A percentile compares a stretch with the other conserved stretches of the same genome.
These are phyloP conservation scores for Lampris megalopsis DNA, from an alignment of 2,113 vertebrate genomes.

Conservation along the genomic window DNA sequence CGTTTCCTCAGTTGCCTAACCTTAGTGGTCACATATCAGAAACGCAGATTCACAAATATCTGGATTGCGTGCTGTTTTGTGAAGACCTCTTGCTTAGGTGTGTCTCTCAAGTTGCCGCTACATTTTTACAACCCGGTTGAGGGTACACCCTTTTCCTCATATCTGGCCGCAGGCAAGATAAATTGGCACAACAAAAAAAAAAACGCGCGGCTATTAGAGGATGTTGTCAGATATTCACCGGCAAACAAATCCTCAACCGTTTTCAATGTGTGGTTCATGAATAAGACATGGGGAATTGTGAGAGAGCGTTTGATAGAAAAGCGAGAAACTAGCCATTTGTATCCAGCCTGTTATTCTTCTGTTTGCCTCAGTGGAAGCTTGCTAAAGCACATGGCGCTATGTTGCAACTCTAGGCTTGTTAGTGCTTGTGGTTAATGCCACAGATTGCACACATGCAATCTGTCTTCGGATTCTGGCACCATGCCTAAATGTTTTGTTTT, in stretches of 20 bases:
- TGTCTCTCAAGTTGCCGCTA: constrained; percentile 19
- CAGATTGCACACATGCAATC: constrained; percentile 54
- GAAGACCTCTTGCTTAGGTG: constrained; percentile 20
- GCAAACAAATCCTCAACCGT: not conserved
- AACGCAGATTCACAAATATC: constrained; percentile 12
- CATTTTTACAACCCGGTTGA: constrained; percentile 48
- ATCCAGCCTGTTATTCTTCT: constrained; percentile 30
- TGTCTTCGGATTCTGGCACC: constrained; percentile 41
- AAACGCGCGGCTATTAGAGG: constrained; percentile 45
- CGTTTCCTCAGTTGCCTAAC: constrained; percentile 21
- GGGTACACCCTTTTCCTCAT: constrained; percentile 16
- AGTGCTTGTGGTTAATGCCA: constrained; percentile 50
- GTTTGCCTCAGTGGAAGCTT: constrained; percentile 17
- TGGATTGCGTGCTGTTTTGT: constrained; percentile 9
- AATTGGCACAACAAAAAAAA: constrained; percentile 48
- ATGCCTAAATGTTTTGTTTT: constrained; percentile 45
- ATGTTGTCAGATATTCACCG: constrained; percentile 26
- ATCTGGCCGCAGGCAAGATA: not conserved
- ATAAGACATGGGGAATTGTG: constrained; percentile 13
- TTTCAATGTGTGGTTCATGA: constrained; percentile 16
- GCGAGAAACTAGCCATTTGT: constrained; percentile 1
- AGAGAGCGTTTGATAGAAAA: constrained; percentile 20
- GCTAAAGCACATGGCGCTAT: constrained; percentile 37
- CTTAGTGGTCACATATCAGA: constrained; percentile 9
- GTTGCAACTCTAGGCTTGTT: constrained; percentile 68